Percentiles rank a stretch among this genome's conserved stretches.
Conservation (phyloP, 2,888 invertebrate genomes). For the Pseudanteris insignis region DNA sequence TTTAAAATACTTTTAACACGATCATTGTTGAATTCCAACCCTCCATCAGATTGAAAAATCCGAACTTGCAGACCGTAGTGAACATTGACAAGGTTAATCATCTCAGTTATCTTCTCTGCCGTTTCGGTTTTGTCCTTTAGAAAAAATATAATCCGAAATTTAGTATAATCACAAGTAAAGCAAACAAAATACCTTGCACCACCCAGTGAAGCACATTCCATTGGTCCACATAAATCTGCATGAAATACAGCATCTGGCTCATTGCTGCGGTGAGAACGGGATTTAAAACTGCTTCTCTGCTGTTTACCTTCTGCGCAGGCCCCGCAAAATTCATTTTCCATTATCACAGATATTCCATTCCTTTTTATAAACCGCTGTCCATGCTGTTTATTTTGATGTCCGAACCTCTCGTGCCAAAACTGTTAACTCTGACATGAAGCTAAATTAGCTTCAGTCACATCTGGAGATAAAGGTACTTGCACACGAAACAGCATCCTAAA, state of each 20-base stretch:
- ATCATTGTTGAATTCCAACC: constrained; percentile 20
- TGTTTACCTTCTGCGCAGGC: constrained; percentile 52
- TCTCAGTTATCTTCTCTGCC: constrained; percentile 30
- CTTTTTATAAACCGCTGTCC: constrained; percentile 33
- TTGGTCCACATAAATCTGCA: constrained; percentile 52
- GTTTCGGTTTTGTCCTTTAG: constrained; percentile 12
- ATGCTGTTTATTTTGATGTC: constrained; percentile 55
- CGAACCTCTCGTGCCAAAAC: constrained; percentile 53
- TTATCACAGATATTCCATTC: constrained; percentile 47
- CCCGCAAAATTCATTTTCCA: constrained; percentile 46
- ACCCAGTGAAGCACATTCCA: constrained; percentile 37
- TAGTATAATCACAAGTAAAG: constrained; percentile 46
- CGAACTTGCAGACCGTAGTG: constrained; percentile 10
- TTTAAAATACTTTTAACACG: constrained; percentile 7
- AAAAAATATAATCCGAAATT: constrained; percentile 40
- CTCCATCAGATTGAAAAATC: constrained; percentile 22
- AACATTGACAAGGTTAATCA: constrained; percentile 45
- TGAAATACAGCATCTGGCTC: constrained; percentile 50
- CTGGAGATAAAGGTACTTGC: neutral
- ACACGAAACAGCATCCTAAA: neutral
- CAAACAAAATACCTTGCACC: constrained; percentile 41
- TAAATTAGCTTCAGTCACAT: constrained; percentile 14
- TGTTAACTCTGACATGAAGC: no score
- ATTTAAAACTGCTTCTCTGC: constrained; percentile 50
- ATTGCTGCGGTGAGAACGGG: constrained; percentile 34